Evolutionary conservation across 2,888 invertebrate genomes (phyloP).

Genomic region (Teinopalpus imperialis): DNA sequence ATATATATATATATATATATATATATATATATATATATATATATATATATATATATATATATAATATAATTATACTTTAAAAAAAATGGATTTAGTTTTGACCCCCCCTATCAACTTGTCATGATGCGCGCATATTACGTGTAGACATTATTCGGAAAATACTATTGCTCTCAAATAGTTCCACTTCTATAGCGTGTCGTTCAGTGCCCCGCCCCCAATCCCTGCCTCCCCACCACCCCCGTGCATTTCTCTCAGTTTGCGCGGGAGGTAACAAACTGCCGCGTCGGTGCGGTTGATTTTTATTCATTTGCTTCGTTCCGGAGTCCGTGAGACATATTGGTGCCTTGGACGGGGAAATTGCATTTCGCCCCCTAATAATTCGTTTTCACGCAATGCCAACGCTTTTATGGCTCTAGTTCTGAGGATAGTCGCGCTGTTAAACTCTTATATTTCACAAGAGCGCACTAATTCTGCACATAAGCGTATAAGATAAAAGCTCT

Average conservation of each 20-base stretch:
- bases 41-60: no score
- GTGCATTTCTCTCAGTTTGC: conserved; percentile 34
- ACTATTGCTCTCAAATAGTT: no score
- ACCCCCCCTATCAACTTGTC: no score
- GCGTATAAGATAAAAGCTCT: no score
- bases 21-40: no score
- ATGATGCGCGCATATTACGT: no score
- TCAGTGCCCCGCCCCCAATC: no score
- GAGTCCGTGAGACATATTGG: conserved; percentile 50
- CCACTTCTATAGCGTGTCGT: not conserved
- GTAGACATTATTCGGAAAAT: no score
- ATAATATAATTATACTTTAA: no score
- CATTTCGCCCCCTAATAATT: conserved; percentile 51
- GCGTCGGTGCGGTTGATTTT: conserved; percentile 41
- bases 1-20: no score
- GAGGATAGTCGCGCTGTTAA: conserved; percentile 1
- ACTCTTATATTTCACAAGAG: conserved; percentile 7
- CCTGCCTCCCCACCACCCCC: no score
- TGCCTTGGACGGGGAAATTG: conserved; percentile 53
- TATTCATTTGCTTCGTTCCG: conserved; percentile 41
- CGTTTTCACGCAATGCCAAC: conserved; percentile 44
- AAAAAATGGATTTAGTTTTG: no score
- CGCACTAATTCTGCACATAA: not conserved
- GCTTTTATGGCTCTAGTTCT: conserved; percentile 27
- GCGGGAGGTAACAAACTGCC: conserved; percentile 35